Percentiles rank a stretch among this genome's conserved stretches.
phyloP scores from a whole-genome alignment of 2,888 invertebrate genomes.

The Pseudoips prasinana region DNA sequence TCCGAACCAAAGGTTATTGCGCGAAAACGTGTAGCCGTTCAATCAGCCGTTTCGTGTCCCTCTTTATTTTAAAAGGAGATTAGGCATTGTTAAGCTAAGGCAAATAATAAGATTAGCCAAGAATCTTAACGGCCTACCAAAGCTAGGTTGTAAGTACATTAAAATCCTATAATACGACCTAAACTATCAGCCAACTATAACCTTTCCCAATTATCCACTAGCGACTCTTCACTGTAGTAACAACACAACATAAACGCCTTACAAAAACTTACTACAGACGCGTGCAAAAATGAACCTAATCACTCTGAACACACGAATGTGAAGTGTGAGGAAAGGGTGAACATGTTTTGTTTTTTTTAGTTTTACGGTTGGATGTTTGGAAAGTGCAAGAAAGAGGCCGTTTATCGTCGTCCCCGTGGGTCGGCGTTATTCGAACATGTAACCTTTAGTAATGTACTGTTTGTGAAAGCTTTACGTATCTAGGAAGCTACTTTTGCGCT shows the following conservation, averaged over 20 bases:
- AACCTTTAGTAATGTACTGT: slow-evolving; percentile 12
- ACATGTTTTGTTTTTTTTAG: slow-evolving; percentile 15
- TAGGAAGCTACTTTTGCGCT: slow-evolving; percentile 11
- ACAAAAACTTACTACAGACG: too few relatives aligned
- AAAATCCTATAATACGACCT: too few relatives aligned
- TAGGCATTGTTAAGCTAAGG: too few relatives aligned
- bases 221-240: neutral
- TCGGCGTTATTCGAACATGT: slow-evolving; percentile 8
- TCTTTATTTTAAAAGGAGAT: too few relatives aligned
- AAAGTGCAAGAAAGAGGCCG: slow-evolving; percentile 40
- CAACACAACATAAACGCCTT: slow-evolving; percentile 5
- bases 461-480: slow-evolving; percentile 18
- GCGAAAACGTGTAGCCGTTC: too few relatives aligned
- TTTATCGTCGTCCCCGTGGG: slow-evolving; percentile 35
- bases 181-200: too few relatives aligned
- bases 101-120: too few relatives aligned
- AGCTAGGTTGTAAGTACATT: too few relatives aligned
- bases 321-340: slow-evolving; percentile 1
- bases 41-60: too few relatives aligned
- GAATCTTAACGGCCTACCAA: too few relatives aligned
- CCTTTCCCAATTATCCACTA: neutral
- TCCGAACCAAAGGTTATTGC: too few relatives aligned
- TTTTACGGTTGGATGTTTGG: slow-evolving; percentile 36
- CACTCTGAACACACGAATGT: neutral
- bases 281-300: slow-evolving; percentile 4